Conservation (phyloP, 2,797 vertebrate genomes). For the Oceanodroma leucorhoa region DNA sequence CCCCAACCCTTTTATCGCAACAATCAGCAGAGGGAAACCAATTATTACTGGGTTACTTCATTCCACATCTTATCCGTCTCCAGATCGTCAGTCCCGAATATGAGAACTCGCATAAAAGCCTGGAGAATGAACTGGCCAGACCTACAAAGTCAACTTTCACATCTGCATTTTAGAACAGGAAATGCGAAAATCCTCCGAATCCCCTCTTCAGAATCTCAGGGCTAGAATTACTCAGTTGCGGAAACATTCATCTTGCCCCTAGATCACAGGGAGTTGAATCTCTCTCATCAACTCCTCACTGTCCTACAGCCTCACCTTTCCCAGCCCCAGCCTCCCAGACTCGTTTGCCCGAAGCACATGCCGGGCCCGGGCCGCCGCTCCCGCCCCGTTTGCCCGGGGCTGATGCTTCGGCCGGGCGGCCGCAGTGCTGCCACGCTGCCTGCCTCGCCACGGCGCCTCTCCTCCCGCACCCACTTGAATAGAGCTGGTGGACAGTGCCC, state of each 20-base stretch:
- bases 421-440: accelerated
- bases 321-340: not conserved
- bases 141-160: constrained; percentile 19
- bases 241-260: not conserved
- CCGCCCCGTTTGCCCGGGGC: not conserved
- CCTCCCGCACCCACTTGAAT: accelerated
- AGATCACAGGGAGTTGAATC: not conserved
- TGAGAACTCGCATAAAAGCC: not conserved
- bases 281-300: not conserved
- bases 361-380: accelerated
- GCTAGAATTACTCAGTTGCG: not conserved
- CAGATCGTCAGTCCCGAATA: not conserved
- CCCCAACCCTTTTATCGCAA: not conserved
- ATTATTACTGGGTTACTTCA: not conserved
- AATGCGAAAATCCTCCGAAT: not conserved
- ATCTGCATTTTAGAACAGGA: constrained; percentile 19
- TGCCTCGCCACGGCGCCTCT: accelerated
- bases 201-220: not conserved
- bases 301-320: not conserved
- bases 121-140: not conserved
- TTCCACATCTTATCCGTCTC: not conserved
- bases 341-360: not conserved
- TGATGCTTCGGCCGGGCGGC: accelerated
- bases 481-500: not conserved
- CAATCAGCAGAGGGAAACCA: not conserved